Evolutionary conservation across 2,797 vertebrate genomes (phyloP).

Genomic region (Gymnoscopelus microlampas): DNA sequence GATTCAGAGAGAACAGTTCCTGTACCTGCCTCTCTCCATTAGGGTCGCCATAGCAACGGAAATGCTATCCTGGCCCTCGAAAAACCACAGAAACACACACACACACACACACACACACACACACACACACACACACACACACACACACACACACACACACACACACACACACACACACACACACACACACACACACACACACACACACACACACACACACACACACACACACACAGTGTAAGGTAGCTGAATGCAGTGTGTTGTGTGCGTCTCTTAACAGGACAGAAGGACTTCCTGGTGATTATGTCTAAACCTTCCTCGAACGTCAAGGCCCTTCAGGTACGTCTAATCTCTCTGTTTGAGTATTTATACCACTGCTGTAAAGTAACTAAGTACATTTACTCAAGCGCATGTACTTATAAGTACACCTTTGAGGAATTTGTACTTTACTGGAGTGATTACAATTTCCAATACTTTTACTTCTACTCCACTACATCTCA

Average conservation of each 20-base stretch:
- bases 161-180: conserved; percentile 12
- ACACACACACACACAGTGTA: neutral
- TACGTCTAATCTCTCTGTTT: conserved; percentile 70
- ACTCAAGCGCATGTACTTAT: no score
- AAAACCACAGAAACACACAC: conserved; percentile 68
- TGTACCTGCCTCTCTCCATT: conserved; percentile 79
- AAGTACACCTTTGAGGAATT: no score
- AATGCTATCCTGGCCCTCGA: conserved; percentile 85
- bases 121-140: conserved; percentile 21
- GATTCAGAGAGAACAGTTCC: conserved; percentile 85
- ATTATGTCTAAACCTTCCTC: conserved; percentile 95
- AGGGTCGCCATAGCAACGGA: conserved; percentile 90
- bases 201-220: conserved; percentile 36
- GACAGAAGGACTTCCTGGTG: conserved; percentile 80
- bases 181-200: conserved; percentile 39
- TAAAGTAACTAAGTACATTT: no score
- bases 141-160: conserved; percentile 62
- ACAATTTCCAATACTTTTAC: no score
- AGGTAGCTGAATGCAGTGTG: conserved; percentile 73
- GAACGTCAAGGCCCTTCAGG: conserved; percentile 97
- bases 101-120: conserved; percentile 66
- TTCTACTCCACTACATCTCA: no score
- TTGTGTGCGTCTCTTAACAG: conserved; percentile 82
- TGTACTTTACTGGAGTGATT: no score
- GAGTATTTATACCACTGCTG: neutral